Evolutionary conservation across 2,888 invertebrate species (phyloP).

Genomic region (Ceraclea dissimilis): DNA sequence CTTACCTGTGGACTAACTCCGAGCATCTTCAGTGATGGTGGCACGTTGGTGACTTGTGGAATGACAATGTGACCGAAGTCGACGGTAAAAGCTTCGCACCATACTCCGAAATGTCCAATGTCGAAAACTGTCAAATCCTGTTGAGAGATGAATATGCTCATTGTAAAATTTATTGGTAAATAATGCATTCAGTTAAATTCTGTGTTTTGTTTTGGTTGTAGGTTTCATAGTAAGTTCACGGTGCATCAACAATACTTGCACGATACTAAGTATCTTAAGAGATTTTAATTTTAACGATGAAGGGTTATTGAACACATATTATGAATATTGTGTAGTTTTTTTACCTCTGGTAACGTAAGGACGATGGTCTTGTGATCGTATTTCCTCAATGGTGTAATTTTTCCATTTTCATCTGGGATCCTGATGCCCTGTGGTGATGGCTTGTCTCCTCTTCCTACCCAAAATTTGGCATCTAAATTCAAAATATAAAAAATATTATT

Average conservation of each 20-base stretch:
- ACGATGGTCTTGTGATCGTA: constrained; percentile 86
- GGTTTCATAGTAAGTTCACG: no score
- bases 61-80: constrained; percentile 84
- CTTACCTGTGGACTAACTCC: constrained; percentile 91
- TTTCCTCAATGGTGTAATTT: constrained; percentile 65
- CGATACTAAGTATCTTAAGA: no score
- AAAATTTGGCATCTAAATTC: constrained; percentile 79
- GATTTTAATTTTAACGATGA: no score
- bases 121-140: constrained; percentile 82
- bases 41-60: constrained; percentile 69
- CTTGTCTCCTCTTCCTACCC: constrained; percentile 78
- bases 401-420: constrained; percentile 88
- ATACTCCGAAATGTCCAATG: constrained; percentile 86
- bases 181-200: not conserved
- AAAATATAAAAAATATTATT: not conserved
- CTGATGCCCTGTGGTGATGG: constrained; percentile 78
- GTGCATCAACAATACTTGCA: no score
- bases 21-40: constrained; percentile 87
- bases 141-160: no score
- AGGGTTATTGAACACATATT: no score
- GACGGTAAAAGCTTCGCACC: constrained; percentile 90
- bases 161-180: not conserved
- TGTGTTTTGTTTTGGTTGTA: no score
- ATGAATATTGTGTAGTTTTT: no score
- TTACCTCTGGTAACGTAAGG: constrained; percentile 70